phyloP scores from a whole-genome alignment of 2,797 vertebrate species.

The Lerista edwardsae region DNA sequence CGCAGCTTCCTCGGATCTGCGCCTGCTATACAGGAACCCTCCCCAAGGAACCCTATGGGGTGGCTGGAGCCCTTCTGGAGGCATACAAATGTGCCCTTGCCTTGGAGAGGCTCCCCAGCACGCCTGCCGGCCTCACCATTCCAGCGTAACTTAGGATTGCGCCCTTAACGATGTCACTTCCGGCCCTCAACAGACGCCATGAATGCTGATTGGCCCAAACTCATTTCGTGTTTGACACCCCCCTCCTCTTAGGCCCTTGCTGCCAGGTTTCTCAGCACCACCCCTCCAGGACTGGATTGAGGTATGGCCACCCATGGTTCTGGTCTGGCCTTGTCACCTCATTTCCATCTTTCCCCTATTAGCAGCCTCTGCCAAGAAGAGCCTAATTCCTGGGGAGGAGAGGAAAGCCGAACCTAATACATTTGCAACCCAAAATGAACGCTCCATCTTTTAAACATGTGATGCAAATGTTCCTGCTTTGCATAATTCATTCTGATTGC shows the following conservation, averaged over 20 bases:
- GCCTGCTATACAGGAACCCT: too few species aligned
- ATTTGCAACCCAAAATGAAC: slow-evolving; percentile 23
- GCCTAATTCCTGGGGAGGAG: not conserved
- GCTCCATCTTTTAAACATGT: slow-evolving; percentile 41
- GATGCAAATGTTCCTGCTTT: slow-evolving; percentile 39
- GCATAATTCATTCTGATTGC: slow-evolving; percentile 39
- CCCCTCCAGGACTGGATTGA: not conserved
- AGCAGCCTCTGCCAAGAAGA: not conserved
- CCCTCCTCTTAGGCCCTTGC: not conserved
- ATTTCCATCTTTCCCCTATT: not conserved
- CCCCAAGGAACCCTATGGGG: too few species aligned
- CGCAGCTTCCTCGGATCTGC: too few species aligned
- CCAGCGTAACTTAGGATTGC: too few species aligned
- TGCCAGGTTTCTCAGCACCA: not conserved
- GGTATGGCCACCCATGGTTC: not conserved
- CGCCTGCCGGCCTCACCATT: too few species aligned
- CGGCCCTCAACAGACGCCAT: too few species aligned
- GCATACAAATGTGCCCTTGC: too few species aligned
- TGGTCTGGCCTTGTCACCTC: not conserved
- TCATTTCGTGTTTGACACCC: too few species aligned
- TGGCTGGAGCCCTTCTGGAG: too few species aligned
- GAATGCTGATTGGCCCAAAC: too few species aligned
- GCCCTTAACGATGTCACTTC: too few species aligned
- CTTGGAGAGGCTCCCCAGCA: too few species aligned
- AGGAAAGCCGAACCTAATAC: not conserved